Evolutionary conservation across 2,113 vertebrate species (phyloP), one percentile per base, ranked within the genome.

Genomic region (Nerophis lumbriciformis): DNA sequence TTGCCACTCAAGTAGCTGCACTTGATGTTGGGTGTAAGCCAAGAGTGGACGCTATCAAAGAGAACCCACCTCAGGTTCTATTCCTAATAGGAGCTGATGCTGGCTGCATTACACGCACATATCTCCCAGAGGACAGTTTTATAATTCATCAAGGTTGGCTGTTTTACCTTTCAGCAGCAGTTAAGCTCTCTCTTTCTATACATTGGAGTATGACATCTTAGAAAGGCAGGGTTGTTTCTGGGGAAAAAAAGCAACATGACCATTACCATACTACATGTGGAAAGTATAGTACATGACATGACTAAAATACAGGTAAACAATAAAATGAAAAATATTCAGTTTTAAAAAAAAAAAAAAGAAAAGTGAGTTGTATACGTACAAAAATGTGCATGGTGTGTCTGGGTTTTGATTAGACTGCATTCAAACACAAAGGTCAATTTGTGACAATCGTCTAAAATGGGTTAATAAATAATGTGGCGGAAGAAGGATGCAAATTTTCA

Each of bases 1-100:
- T 93, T 84, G 93, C 93, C 75, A 93, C 92, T 85, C 94, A 98
- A 72, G 94, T 94, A 12, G 93, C 94, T 87, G 92, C 93, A 69
- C 88, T 95, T 82, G 93, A 96, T 80, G 88, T 95, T 72, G 94
- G 94, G 38, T 96, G 92, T 89, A 94, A 93, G 79, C 90, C 94
- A 81, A 93, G 94, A 61, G 90, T 95, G 6, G 92, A 95, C 6
- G 83, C 85, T 44, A 89, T 96, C 76, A 90, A 91, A 65, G 93
- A 91, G 73, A 91, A 82, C 65, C 91, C 91, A 73, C 94, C 94
- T 28, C 93, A 93, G 89, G 80, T 94, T 19, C 50, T 95, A 6
- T 95, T 93, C 79, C 90, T 98, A 6, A 71, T 95, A 10, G 93
- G 94, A 74, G 94, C 94, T 66, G 94, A 96, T 85, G 88, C 88